phyloP scores from a whole-genome alignment of 2,888 invertebrate species.

The Spodoptera littoralis region DNA sequence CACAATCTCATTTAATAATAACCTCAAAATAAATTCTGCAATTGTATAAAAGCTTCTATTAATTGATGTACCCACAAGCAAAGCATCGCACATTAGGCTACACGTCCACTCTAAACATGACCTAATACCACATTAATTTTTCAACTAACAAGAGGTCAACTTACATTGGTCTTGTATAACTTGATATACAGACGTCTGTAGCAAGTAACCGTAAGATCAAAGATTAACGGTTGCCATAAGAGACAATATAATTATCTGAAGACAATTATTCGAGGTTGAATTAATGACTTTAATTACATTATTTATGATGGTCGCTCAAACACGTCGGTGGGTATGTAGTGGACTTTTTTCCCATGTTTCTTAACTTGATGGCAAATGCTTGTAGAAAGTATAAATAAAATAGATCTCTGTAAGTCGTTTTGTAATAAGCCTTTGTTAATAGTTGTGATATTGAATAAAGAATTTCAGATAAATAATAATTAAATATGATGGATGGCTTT shows the following conservation, averaged over 20 bases:
- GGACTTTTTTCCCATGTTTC: conserved; percentile 20
- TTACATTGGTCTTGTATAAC: conserved; percentile 18
- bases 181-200: conserved; percentile 27
- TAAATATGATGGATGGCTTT: too few species aligned
- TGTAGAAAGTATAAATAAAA: background rate
- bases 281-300: conserved; percentile 52
- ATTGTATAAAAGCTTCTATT: conserved; percentile 25
- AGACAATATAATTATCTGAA: conserved; percentile 56
- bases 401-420: background rate
- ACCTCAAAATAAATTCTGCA: conserved; percentile 9
- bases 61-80: background rate
- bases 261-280: conserved; percentile 53
- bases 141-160: too few species aligned
- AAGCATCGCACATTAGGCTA: too few species aligned
- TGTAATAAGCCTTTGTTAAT: too few species aligned
- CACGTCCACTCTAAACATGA: too few species aligned
- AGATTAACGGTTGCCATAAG: conserved; percentile 45
- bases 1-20: background rate
- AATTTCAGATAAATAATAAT: too few species aligned
- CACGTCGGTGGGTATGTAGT: conserved; percentile 40
- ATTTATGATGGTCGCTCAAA: conserved; percentile 43
- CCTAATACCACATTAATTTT: too few species aligned
- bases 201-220: conserved; percentile 44
- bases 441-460: too few species aligned
- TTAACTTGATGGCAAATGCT: conserved; percentile 7